These are phyloP conservation scores for Trialeurodes vaporariorum DNA, from an alignment of 1,140 invertebrate species.

Conservation along the genomic window DNA sequence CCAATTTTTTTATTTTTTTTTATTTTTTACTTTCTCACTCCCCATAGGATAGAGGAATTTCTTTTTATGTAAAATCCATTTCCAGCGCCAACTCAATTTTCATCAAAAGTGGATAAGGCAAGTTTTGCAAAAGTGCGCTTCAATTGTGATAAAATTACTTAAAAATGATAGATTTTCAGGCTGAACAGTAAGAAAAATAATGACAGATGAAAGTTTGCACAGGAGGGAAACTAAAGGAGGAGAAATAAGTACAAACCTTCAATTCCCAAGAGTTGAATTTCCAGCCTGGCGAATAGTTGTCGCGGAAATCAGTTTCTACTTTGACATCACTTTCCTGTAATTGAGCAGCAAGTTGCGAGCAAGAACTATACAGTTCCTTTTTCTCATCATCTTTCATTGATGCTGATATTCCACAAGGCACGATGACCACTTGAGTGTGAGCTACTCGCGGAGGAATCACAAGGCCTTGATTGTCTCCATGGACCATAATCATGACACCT, in stretches of 20 bases:
- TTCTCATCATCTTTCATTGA: constrained; percentile 58
- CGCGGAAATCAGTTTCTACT: constrained; percentile 72
- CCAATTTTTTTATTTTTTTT: no score
- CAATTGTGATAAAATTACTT: no score
- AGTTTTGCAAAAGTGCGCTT: no score
- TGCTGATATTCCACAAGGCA: constrained; percentile 92
- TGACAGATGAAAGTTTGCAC: neutral
- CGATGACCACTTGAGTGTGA: constrained; percentile 68
- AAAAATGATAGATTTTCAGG: no score
- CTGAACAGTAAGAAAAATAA: no score
- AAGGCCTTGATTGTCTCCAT: constrained; percentile 92
- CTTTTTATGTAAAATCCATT: no score
- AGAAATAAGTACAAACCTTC: constrained; percentile 46
- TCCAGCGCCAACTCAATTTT: no score
- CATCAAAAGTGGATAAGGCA: no score
- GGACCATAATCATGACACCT: constrained; percentile 91
- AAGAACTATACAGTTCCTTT: constrained; percentile 55
- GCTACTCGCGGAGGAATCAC: constrained; percentile 91
- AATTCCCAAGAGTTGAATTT: constrained; percentile 99
- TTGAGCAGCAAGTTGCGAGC: constrained; percentile 50
- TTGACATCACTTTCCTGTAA: constrained; percentile 48
- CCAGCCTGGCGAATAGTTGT: constrained; percentile 98
- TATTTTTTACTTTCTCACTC: no score
- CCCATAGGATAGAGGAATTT: no score
- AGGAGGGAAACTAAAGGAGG: neutral